A percentile compares a stretch with the other conserved stretches of the same genome.
Evolutionary conservation across 1,140 invertebrate species (phyloP).

Genomic region (Lepidurus apus): DNA sequence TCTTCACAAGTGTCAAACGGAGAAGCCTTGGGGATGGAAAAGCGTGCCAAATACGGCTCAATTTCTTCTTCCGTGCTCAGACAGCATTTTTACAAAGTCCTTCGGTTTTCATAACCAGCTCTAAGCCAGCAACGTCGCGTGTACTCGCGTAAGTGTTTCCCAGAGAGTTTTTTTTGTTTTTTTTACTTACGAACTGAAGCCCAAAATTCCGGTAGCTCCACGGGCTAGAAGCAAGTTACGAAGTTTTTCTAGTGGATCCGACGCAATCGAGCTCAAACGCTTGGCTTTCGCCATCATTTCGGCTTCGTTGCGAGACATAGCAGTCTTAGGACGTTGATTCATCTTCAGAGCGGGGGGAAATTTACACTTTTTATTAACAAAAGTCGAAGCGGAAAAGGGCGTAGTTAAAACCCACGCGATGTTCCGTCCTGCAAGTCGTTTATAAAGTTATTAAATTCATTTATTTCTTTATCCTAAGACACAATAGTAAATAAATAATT

Average conservation of each 20-base stretch:
- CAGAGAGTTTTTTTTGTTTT: not conserved
- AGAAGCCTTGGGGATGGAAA: not conserved
- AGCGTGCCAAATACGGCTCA: constrained; percentile 8
- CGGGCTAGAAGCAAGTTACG: constrained; percentile 74
- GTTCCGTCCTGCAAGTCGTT: too few species aligned
- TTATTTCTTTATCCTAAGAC: too few species aligned
- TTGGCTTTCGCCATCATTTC: constrained; percentile 72
- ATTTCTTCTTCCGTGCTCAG: not conserved
- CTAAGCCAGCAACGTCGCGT: too few species aligned
- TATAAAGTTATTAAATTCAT: too few species aligned
- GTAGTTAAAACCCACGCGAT: too few species aligned
- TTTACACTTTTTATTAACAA: not conserved
- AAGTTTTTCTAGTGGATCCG: constrained; percentile 58
- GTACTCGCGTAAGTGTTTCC: not conserved
- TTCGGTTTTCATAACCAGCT: too few species aligned
- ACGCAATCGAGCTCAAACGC: constrained; percentile 40
- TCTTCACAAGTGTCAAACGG: not conserved
- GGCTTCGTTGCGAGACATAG: constrained; percentile 66
- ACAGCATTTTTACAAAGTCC: not conserved
- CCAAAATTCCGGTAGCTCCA: constrained; percentile 82
- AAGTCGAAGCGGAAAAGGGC: not conserved
- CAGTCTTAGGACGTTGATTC: constrained; percentile 63
- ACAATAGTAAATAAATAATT: too few species aligned
- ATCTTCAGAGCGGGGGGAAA: constrained; percentile 42
- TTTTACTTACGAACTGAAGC: constrained; percentile 78